Percentiles rank a stretch among this genome's conserved stretches.
phyloP scores from a whole-genome alignment of 2,797 vertebrate species.

The Tapirus indicus region DNA sequence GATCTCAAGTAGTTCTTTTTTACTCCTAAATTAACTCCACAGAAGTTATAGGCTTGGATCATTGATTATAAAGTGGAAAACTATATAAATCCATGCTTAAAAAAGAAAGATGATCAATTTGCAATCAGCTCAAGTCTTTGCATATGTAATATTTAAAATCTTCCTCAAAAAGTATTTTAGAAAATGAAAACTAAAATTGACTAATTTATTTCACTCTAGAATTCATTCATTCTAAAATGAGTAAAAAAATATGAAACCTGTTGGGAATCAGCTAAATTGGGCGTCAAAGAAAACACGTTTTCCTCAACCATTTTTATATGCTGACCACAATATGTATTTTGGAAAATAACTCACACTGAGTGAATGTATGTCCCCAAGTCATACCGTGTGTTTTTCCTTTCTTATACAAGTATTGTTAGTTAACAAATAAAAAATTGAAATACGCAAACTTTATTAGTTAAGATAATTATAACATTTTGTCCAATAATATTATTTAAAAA shows the following conservation, averaged over 20 bases:
- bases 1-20: slow-evolving; percentile 47
- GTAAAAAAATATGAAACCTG: neutral
- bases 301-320: neutral
- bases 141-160: slow-evolving; percentile 21
- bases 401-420: neutral
- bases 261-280: neutral
- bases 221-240: neutral
- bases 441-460: neutral
- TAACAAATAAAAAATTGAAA: neutral
- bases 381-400: neutral
- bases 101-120: neutral
- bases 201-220: slow-evolving; percentile 26
- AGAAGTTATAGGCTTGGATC: neutral
- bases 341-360: neutral
- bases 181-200: slow-evolving; percentile 11
- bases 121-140: neutral
- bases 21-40: neutral
- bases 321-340: neutral
- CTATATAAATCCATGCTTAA: neutral
- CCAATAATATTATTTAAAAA: neutral
- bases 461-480: neutral
- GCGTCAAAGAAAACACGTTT: neutral
- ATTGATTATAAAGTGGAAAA: neutral
- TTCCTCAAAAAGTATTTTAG: neutral
- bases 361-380: neutral